Evolutionary conservation across 2,888 invertebrate genomes (phyloP).

Genomic region (Malthinus flaveolus): DNA sequence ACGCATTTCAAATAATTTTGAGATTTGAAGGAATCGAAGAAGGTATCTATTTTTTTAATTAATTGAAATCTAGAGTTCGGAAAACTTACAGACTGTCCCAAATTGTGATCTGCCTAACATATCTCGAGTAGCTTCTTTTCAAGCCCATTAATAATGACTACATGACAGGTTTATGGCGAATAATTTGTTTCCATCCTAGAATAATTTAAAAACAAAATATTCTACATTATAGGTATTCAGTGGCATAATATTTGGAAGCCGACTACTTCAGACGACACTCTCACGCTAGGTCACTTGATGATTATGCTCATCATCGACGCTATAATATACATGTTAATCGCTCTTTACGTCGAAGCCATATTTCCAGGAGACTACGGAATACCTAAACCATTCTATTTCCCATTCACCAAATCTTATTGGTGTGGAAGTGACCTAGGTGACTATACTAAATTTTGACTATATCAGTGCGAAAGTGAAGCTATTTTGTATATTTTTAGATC

Average conservation of each 20-base stretch:
- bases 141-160: too few species aligned
- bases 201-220: not conserved
- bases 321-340: constrained; percentile 71
- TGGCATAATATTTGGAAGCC: constrained; percentile 66
- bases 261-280: constrained; percentile 67
- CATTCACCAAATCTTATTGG: not conserved
- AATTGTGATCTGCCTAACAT: too few species aligned
- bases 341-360: constrained; percentile 85
- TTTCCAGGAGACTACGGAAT: constrained; percentile 65
- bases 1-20: constrained; percentile 73
- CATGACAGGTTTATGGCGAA: too few species aligned
- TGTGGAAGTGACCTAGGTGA: not conserved
- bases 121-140: too few species aligned
- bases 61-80: too few species aligned
- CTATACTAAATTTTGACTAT: not conserved
- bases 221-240: constrained; percentile 56
- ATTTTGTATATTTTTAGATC: not conserved
- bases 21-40: constrained; percentile 72
- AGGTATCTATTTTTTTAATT: constrained; percentile 52
- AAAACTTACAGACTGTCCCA: too few species aligned
- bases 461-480: too few species aligned
- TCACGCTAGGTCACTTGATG: constrained; percentile 71
- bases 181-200: not conserved
- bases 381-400: not conserved
- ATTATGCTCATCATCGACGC: constrained; percentile 73